A percentile compares a stretch with the other conserved stretches of the same genome.
These are phyloP conservation scores for Subacronicta megacephala DNA, from an alignment of 2,888 invertebrate genomes.

Conservation along the genomic window DNA sequence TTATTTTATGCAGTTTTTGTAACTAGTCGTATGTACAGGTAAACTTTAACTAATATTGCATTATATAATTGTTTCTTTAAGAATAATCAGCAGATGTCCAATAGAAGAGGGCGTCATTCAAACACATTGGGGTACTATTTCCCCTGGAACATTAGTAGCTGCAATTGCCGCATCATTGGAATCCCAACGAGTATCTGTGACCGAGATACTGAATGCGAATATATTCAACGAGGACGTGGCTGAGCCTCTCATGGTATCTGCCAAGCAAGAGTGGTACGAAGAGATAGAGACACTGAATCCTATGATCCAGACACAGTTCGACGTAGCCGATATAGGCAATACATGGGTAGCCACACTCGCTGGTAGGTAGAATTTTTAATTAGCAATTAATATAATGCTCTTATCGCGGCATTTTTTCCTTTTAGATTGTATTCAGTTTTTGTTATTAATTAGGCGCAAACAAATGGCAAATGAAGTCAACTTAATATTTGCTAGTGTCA, in stretches of 20 bases:
- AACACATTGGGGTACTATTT: slow-evolving; percentile 90
- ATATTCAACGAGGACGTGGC: slow-evolving; percentile 79
- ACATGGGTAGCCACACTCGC: slow-evolving; percentile 45
- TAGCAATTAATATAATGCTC: neutral
- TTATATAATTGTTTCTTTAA: slow-evolving; percentile 56
- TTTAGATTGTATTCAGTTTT: neutral
- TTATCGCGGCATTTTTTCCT: slow-evolving; percentile 26
- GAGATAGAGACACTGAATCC: slow-evolving; percentile 73
- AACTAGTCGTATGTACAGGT: too few species aligned
- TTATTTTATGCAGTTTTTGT: too few species aligned
- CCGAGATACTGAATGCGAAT: slow-evolving; percentile 82
- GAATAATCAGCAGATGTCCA: slow-evolving; percentile 89
- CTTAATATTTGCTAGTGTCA: neutral
- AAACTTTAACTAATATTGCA: too few species aligned
- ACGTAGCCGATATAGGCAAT: slow-evolving; percentile 85
- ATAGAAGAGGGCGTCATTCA: slow-evolving; percentile 91
- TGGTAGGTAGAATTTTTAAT: slow-evolving; percentile 20
- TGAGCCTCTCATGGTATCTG: slow-evolving; percentile 75
- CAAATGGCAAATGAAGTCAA: slow-evolving; percentile 2
- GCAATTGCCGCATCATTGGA: slow-evolving; percentile 91
- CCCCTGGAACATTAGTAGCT: slow-evolving; percentile 90
- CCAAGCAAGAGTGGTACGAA: slow-evolving; percentile 78
- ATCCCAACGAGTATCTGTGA: slow-evolving; percentile 86
- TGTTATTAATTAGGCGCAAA: slow-evolving; percentile 6
- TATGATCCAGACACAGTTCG: slow-evolving; percentile 53